Evolutionary conservation across 2,888 invertebrate species (phyloP).

Genomic region (Disparrhopalites patrizii): DNA sequence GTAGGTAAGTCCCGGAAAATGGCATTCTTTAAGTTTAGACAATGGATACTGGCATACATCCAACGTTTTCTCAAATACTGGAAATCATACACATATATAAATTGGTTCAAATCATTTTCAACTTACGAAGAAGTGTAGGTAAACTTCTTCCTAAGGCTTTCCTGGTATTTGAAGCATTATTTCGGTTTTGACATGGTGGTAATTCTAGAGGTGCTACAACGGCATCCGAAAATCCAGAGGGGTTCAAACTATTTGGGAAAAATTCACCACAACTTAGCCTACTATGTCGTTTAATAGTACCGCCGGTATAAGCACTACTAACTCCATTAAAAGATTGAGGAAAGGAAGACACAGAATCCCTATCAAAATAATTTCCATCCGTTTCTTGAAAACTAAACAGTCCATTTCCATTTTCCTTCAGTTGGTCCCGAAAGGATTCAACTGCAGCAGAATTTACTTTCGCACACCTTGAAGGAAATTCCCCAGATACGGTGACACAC

Average conservation of each 20-base stretch:
- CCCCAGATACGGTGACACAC: slow-evolving; percentile 41
- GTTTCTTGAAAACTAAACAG: neutral
- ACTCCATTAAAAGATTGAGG: neutral
- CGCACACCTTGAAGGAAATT: slow-evolving; percentile 32
- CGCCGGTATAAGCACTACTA: slow-evolving; percentile 1
- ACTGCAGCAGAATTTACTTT: neutral
- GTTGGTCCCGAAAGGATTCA: neutral
- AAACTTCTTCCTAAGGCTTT: slow-evolving; percentile 46
- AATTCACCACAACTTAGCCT: slow-evolving; percentile 48
- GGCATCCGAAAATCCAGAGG: slow-evolving; percentile 16
- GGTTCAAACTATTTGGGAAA: slow-evolving; percentile 34
- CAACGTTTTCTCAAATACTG: too few species aligned
- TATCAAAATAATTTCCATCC: slow-evolving; percentile 8
- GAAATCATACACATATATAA: too few species aligned
- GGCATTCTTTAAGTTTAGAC: too few species aligned
- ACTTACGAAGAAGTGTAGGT: slow-evolving; percentile 46
- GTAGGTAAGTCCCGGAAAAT: too few species aligned
- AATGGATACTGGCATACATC: too few species aligned
- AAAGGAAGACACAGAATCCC: slow-evolving; percentile 9
- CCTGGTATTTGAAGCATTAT: slow-evolving; percentile 7
- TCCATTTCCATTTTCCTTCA: slow-evolving; percentile 12
- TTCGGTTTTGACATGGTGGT: slow-evolving; percentile 1
- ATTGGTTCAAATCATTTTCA: too few species aligned
- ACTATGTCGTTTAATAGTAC: slow-evolving; percentile 31
- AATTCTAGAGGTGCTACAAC: slow-evolving; percentile 8